phyloP scores from a whole-genome alignment of 2,797 vertebrate genomes.

The Schizopygopsis malacanthus region DNA sequence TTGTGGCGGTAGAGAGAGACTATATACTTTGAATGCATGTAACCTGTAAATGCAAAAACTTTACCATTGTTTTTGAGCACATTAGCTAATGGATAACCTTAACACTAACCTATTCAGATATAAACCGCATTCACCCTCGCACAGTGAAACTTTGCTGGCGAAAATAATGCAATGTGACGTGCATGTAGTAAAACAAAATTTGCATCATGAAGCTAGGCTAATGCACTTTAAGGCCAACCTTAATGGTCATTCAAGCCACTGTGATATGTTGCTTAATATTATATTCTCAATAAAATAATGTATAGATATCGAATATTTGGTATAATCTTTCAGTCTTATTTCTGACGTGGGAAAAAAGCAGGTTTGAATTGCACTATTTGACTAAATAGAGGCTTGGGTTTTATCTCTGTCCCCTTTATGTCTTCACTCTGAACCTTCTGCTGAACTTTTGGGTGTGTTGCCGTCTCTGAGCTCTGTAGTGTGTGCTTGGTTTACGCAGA shows the following conservation, averaged over 20 bases:
- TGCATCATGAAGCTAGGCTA: neutral
- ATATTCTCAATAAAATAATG: neutral
- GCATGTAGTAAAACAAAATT: neutral
- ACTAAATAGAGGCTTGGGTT: neutral
- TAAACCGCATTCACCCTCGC: neutral
- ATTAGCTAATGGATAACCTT: neutral
- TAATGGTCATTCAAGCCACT: neutral
- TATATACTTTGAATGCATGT: no score
- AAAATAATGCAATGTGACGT: no score
- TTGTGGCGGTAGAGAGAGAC: no score
- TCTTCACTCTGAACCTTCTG: constrained; percentile 37
- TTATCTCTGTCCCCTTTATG: neutral
- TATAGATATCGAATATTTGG: neutral
- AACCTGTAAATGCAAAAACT: no score
- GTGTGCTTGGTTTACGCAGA: neutral
- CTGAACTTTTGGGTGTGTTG: constrained; percentile 44
- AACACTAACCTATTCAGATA: neutral
- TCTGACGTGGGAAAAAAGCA: neutral
- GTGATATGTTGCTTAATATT: neutral
- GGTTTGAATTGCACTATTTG: neutral
- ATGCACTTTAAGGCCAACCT: neutral
- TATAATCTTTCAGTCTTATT: neutral
- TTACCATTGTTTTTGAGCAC: no score
- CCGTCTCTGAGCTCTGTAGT: constrained; percentile 46
- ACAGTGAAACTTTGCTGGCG: no score